Conservation (phyloP, 53 echinoderm and acorn worm species). For the Luidia sarsii region DNA sequence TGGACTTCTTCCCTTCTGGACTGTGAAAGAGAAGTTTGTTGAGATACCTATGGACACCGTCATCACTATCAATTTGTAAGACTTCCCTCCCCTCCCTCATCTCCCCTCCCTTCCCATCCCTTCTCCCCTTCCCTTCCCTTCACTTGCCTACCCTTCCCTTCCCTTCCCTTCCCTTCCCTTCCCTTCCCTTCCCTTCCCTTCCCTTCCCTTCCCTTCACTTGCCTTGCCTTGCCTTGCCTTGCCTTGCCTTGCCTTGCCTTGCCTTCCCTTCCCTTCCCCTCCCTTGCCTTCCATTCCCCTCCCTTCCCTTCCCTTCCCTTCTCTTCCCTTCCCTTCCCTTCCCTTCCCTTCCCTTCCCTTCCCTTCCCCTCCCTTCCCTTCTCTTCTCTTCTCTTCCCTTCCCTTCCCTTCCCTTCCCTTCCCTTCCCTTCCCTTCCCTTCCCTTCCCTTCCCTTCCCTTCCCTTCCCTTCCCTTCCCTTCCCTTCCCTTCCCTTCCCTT, state of each 20-base stretch:
- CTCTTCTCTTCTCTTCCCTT: conserved; percentile 1
- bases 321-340: too few relatives aligned
- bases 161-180: conserved; percentile 4
- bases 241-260: not conserved
- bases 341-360: not conserved
- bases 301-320: conserved; percentile 4
- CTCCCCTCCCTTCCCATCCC: not conserved
- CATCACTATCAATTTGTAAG: conserved; percentile 71
- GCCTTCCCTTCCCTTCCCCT: not conserved
- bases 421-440: conserved; percentile 4
- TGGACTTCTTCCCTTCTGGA: conserved; percentile 87
- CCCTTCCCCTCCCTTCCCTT: not conserved
- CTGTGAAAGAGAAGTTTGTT: conserved; percentile 84
- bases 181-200: conserved; percentile 4
- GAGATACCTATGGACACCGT: conserved; percentile 78
- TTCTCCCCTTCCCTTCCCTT: not conserved
- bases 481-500: too few relatives aligned
- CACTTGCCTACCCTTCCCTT: not conserved
- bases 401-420: conserved; percentile 4
- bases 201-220: conserved; percentile 1
- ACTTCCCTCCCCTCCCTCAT: not conserved
- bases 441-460: conserved; percentile 4
- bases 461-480: conserved; percentile 4
- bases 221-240: not conserved
- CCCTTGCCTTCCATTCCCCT: not conserved